Conservation (phyloP, 2,888 invertebrate genomes). For the Drosophila neonasuta region DNA sequence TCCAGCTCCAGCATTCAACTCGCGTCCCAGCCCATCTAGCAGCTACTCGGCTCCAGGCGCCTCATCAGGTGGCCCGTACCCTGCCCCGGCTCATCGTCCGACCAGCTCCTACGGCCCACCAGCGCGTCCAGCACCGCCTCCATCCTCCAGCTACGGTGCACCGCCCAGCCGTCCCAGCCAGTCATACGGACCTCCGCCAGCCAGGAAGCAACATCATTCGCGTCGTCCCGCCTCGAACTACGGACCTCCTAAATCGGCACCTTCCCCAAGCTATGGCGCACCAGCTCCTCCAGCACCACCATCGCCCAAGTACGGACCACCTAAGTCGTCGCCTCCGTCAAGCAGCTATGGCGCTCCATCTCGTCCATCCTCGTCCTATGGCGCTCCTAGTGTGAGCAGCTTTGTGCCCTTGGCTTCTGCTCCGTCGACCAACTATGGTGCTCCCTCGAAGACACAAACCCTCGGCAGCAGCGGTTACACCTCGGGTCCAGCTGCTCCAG, state of each 20-base stretch:
- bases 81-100: slow-evolving; percentile 76
- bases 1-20: slow-evolving; percentile 78
- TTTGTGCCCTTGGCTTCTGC: slow-evolving; percentile 69
- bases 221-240: slow-evolving; percentile 83
- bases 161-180: slow-evolving; percentile 80
- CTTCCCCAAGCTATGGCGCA: slow-evolving; percentile 83
- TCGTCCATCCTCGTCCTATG: slow-evolving; percentile 83
- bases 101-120: slow-evolving; percentile 77
- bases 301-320: slow-evolving; percentile 66
- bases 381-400: slow-evolving; percentile 81
- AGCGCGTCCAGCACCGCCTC: slow-evolving; percentile 42
- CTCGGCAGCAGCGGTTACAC: slow-evolving; percentile 66
- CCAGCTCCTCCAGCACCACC: slow-evolving; percentile 78
- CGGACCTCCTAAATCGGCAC: slow-evolving; percentile 75
- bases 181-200: slow-evolving; percentile 76
- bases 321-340: slow-evolving; percentile 62
- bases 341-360: slow-evolving; percentile 66
- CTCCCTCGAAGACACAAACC: slow-evolving; percentile 81
- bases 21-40: slow-evolving; percentile 65
- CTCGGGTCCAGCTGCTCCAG: slow-evolving; percentile 75
- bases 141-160: slow-evolving; percentile 70
- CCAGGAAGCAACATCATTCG: slow-evolving; percentile 76
- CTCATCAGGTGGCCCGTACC: slow-evolving; percentile 66
- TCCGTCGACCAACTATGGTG: slow-evolving; percentile 84
- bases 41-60: slow-evolving; percentile 81